Percentiles rank a stretch among this genome's conserved stretches.
Conservation (phyloP, 2,113 vertebrate genomes). For the Entosphenus tridentatus region DNA sequence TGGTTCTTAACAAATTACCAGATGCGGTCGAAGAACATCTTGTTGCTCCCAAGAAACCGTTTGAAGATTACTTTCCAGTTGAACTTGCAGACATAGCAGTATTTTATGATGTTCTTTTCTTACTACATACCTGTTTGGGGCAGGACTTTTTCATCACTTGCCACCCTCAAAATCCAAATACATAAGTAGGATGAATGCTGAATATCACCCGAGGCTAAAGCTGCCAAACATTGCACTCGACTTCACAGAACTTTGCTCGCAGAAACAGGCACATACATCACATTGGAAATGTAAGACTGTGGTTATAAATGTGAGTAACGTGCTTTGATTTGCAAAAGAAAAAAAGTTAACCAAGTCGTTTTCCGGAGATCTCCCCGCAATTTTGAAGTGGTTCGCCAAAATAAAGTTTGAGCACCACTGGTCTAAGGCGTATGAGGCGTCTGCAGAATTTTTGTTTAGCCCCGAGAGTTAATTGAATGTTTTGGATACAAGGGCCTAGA, state of each 20-base stretch:
- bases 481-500: no score
- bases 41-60: background rate
- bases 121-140: background rate
- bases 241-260: background rate
- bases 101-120: background rate
- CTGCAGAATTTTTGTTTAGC: no score
- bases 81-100: background rate
- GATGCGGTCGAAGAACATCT: background rate
- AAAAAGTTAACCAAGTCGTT: background rate
- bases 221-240: conserved; percentile 3
- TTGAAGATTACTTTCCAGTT: conserved; percentile 1
- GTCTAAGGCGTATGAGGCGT: background rate
- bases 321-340: background rate
- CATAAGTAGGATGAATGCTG: conserved; percentile 2
- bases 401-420: background rate
- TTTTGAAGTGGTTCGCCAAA: background rate
- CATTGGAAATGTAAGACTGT: no score
- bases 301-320: no score
- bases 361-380: background rate
- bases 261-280: background rate
- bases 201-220: background rate
- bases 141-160: conserved; percentile 4
- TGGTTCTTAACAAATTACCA: background rate
- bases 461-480: no score
- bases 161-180: background rate